Evolutionary conservation across 1,140 invertebrate genomes (phyloP), one percentile per base, ranked within the genome.

Genomic region (Plectus sambesii): DNA sequence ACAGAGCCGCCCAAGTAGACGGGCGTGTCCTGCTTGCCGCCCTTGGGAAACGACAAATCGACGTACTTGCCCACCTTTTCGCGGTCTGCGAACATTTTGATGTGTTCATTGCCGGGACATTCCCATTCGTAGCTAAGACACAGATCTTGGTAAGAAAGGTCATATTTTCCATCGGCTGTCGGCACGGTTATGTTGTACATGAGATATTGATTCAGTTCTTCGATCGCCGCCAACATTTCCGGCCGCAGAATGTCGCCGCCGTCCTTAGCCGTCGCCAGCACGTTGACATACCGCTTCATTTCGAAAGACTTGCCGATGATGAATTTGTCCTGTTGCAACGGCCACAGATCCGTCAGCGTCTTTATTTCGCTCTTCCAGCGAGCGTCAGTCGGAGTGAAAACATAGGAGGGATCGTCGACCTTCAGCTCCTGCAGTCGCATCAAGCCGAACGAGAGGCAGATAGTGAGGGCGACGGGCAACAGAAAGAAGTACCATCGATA

Each of bases 321-420:
- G 53, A 67, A 67, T 57, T 69, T 69, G 39, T 69, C 69, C 37
- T 67, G 65, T 23, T 66, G 60, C 15, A 67, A 42, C 24, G 64
- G 64, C 64, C 64, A 67, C 45, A 64, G 50, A n/a, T 47, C 51
- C 36, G 61, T 51, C 45, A 67, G 69, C 8, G 54, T 55, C 38
- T 48, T 37, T 20, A 69, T 49, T 49, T 67, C 64, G 29, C 44
- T 47, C 23, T 66, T 60, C 64, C 64, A 67, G 33, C 64, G n/a
- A n/a, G n/a, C n/a, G n/a, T n/a, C n/a, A n/a, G n/a, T n/a, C n/a
- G n/a, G n/a, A n/a, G n/a, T 68, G 51, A 45, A 68, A 53, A 55
- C 26, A 20, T 27, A 33, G 37, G 24, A 8, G 8, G 64, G 64
- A 53, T 67, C 64, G 47, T 67, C 60, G n/a, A 69, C 53, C 26